A percentile compares a stretch with the other conserved stretches of the same genome.
Evolutionary conservation across 2,797 vertebrate genomes (phyloP).

Genomic region (Pangasius sanitwongsei): DNA sequence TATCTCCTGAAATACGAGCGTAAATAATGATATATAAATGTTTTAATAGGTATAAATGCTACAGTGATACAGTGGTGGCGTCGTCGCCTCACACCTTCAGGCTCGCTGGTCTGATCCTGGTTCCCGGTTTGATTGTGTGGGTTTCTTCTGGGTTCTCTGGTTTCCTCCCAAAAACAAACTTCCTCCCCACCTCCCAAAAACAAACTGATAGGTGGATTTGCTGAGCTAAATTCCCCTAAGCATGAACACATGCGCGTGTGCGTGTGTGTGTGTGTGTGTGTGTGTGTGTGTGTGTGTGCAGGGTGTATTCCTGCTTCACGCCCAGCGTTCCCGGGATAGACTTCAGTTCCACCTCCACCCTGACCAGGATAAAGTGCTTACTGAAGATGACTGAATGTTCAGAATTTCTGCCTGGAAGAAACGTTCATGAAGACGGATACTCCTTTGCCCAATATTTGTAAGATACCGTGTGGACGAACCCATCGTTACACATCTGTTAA

Average conservation of each 20-base stretch:
- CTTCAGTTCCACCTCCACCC: not conserved
- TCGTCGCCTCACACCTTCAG: not conserved
- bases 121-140: not conserved
- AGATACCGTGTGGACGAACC: not conserved
- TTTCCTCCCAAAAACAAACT: not conserved
- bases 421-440: not conserved
- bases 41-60: not conserved
- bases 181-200: not conserved
- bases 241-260: not conserved
- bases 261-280: not conserved
- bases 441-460: not conserved
- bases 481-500: not conserved
- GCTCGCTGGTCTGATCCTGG: not conserved
- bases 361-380: not conserved
- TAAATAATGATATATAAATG: constrained; percentile 11
- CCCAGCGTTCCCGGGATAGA: not conserved
- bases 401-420: not conserved
- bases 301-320: not conserved
- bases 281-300: not conserved
- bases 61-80: not conserved
- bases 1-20: not conserved
- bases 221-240: not conserved
- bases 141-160: not conserved
- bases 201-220: not conserved
- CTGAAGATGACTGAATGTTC: not conserved